Conservation (phyloP, 2,797 vertebrate species). For the Channallabes apus region DNA sequence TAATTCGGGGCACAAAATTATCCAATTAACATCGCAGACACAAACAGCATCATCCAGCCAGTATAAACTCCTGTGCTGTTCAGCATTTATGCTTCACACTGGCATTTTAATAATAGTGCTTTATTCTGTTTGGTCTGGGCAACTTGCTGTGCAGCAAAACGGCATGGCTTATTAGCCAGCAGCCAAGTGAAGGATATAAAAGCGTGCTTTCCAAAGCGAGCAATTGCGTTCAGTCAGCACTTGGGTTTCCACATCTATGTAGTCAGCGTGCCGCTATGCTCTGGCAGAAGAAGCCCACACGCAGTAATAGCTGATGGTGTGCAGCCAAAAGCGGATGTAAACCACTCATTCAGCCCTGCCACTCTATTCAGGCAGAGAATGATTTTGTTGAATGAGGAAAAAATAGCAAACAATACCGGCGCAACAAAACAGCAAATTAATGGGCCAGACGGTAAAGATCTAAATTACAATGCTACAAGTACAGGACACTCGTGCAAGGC, state of each 20-base stretch:
- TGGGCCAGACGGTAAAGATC: constrained; percentile 25
- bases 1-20: not conserved
- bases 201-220: constrained; percentile 40
- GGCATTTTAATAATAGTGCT: constrained; percentile 20
- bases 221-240: constrained; percentile 36
- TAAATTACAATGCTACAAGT: constrained; percentile 25
- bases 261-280: constrained; percentile 33
- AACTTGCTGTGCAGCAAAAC: constrained; percentile 32
- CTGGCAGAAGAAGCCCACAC: constrained; percentile 30
- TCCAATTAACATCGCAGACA: constrained; percentile 24
- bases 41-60: constrained; percentile 26
- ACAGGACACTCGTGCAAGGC: not conserved
- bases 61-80: not conserved
- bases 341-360: constrained; percentile 36
- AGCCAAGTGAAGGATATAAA: constrained; percentile 43
- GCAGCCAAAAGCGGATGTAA: constrained; percentile 43
- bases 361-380: constrained; percentile 43
- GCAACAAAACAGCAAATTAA: constrained; percentile 36
- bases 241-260: constrained; percentile 25
- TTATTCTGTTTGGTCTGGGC: constrained; percentile 7
- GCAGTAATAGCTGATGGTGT: constrained; percentile 40
- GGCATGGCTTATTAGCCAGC: constrained; percentile 35
- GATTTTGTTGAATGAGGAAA: constrained; percentile 36
- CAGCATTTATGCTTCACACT: constrained; percentile 13
- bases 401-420: constrained; percentile 22